These are phyloP conservation scores for Nymphalis urticae DNA, from an alignment of 2,888 invertebrate species.

Conservation along the genomic window DNA sequence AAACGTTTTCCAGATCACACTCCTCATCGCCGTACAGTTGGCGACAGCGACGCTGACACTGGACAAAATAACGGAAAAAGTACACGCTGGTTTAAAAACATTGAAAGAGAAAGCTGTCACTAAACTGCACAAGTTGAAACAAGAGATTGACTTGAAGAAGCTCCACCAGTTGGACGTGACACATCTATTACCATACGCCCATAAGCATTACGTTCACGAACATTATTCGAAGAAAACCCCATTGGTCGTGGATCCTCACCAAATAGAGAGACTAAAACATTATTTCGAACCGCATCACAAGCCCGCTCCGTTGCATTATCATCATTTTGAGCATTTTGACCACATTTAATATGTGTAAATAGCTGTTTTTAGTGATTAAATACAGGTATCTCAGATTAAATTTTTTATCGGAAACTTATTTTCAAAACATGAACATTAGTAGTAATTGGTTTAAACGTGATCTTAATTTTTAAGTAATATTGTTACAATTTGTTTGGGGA, in stretches of 20 bases:
- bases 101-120: slow-evolving; percentile 49
- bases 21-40: slow-evolving; percentile 52
- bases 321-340: slow-evolving; percentile 32
- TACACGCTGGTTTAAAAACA: slow-evolving; percentile 44
- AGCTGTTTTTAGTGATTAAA: no score
- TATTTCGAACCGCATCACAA: slow-evolving; percentile 46
- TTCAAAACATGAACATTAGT: not conserved
- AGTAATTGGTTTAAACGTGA: not conserved
- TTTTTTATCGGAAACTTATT: not conserved
- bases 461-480: not conserved
- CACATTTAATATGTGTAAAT: slow-evolving; percentile 18
- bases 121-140: slow-evolving; percentile 46
- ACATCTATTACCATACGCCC: slow-evolving; percentile 38
- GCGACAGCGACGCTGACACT: slow-evolving; percentile 58
- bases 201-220: slow-evolving; percentile 41
- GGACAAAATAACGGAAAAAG: slow-evolving; percentile 54
- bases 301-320: slow-evolving; percentile 34
- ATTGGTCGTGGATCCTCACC: slow-evolving; percentile 42
- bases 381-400: not conserved
- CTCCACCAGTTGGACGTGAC: slow-evolving; percentile 40
- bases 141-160: slow-evolving; percentile 45
- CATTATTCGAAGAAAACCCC: slow-evolving; percentile 43
- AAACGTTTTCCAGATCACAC: slow-evolving; percentile 51
- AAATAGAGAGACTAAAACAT: slow-evolving; percentile 44
- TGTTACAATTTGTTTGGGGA: not conserved